phyloP scores from a whole-genome alignment of 2,797 vertebrate genomes.

The Takifugu rubripes region DNA sequence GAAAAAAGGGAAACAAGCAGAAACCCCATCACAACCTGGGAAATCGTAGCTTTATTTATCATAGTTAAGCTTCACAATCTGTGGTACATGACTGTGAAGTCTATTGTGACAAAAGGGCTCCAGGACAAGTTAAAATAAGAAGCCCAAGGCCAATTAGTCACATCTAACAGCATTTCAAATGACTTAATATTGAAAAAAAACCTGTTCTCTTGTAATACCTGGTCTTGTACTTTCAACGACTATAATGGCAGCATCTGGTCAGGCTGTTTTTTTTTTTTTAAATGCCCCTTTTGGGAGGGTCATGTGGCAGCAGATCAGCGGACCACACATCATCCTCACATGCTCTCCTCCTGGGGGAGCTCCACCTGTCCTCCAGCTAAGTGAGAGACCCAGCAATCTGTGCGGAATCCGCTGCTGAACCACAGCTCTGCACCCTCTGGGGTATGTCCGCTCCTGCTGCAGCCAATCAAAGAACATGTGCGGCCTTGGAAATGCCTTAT shows the following conservation, averaged over 20 bases:
- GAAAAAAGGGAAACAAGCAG: too few relatives aligned
- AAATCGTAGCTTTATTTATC: too few relatives aligned
- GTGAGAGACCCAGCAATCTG: conserved; percentile 30
- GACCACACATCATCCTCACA: neutral
- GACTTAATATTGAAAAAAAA: too few relatives aligned
- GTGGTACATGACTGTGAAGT: too few relatives aligned
- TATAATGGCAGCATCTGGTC: conserved; percentile 10
- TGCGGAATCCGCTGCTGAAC: conserved; percentile 22
- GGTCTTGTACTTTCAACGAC: too few relatives aligned
- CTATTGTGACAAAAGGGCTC: too few relatives aligned
- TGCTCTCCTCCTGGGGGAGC: conserved; percentile 13
- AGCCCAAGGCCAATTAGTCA: too few relatives aligned
- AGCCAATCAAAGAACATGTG: conserved; percentile 23
- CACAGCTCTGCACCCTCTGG: conserved; percentile 15
- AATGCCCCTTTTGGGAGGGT: conserved; percentile 21
- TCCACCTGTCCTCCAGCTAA: conserved; percentile 12
- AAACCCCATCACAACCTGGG: too few relatives aligned
- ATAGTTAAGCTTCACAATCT: too few relatives aligned
- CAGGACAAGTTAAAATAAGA: too few relatives aligned
- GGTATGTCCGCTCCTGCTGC: conserved; percentile 22
- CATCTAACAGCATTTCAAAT: too few relatives aligned
- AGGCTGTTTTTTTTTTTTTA: neutral
- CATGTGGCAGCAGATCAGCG: conserved; percentile 30
- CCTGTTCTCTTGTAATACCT: too few relatives aligned
- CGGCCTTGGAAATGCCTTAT: conserved; percentile 16